These are phyloP conservation scores for Benitochromis conjunctus DNA, from an alignment of 2,113 vertebrate genomes.

Conservation along the genomic window DNA sequence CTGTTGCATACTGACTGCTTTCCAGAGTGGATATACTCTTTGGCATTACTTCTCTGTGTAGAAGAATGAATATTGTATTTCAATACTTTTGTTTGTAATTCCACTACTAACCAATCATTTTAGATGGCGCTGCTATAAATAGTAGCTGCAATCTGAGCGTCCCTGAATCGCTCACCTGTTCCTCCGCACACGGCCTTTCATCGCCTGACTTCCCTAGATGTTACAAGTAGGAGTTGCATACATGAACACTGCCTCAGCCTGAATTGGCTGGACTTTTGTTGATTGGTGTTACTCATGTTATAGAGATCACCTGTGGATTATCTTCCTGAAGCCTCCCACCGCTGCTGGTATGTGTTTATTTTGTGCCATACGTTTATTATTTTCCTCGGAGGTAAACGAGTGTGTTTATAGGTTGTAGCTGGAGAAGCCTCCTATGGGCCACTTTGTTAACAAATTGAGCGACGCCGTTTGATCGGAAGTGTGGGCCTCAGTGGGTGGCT, in stretches of 20 bases:
- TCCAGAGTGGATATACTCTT: conserved; percentile 55
- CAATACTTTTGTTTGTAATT: not conserved
- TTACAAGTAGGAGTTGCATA: not conserved
- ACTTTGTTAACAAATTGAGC: too few species aligned
- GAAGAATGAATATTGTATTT: not conserved
- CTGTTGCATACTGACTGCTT: conserved; percentile 53
- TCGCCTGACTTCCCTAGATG: not conserved
- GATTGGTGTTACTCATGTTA: not conserved
- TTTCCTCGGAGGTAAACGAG: too few species aligned
- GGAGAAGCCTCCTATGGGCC: too few species aligned
- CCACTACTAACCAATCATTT: not conserved
- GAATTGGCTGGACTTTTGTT: not conserved
- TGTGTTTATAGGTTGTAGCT: too few species aligned
- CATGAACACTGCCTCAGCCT: not conserved
- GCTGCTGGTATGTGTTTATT: not conserved
- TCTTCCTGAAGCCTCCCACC: not conserved
- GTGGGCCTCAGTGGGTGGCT: too few species aligned
- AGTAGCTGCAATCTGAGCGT: not conserved
- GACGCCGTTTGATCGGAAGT: too few species aligned
- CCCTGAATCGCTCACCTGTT: not conserved
- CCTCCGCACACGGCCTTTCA: not conserved
- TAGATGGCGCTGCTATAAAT: not conserved
- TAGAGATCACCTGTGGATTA: not conserved
- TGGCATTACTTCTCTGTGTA: conserved; percentile 64
- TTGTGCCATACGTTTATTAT: too few species aligned